Base-by-base conservation (phyloP, 1,140 invertebrate genomes). In the Hirudo medicinalis region DNA sequence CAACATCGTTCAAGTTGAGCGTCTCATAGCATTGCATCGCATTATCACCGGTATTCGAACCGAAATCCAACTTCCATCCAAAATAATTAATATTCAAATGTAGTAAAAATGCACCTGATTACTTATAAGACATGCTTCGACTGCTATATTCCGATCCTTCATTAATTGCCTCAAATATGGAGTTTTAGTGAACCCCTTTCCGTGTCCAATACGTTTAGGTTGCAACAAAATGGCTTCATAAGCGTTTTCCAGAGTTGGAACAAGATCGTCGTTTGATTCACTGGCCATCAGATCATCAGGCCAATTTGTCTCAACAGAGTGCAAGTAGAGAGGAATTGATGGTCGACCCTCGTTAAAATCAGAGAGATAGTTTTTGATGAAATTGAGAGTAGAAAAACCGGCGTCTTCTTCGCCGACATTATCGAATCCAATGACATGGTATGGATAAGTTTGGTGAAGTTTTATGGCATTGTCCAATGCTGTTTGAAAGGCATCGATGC, bases 371-470 rank as follows among this genome's bases (percentile, higher is more conserved):
- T 74, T 74, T 27, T 75, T 73, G 25, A 75, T 69, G 55, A 74
- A 77, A 71, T 74, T 76, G 29, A 78, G 63, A 2, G 75, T 67
- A 11, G 77, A 77, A 72, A 77, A 75, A 6, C 77, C 77, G 5
- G 57, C 66, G 57, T 78, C 77, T 72, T 78, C 77, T 71, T 78
- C 76, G 17, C 69, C 74, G 20, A 77, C 76, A n/a, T 76, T 25
- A 69, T 78, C 77, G 72, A 71, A 77, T 49, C 76, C 77, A 0
- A 72, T 70, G 27, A 78, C 72, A 32, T 77, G 60, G 54, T 75
- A 9, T 3, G 77, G 76, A 75, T 75, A 78, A 72, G 74, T 73
- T 19, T 75, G 67, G 11, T 75, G 32, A 17, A 69, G 25, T 3
- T 67, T 19, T 17, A 74, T 72, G n/a, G 32, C 71, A 19, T 76